Percentiles rank a stretch among this genome's conserved stretches.
phyloP scores from a whole-genome alignment of 2,113 vertebrate genomes.

The Ciconia boyciana region DNA sequence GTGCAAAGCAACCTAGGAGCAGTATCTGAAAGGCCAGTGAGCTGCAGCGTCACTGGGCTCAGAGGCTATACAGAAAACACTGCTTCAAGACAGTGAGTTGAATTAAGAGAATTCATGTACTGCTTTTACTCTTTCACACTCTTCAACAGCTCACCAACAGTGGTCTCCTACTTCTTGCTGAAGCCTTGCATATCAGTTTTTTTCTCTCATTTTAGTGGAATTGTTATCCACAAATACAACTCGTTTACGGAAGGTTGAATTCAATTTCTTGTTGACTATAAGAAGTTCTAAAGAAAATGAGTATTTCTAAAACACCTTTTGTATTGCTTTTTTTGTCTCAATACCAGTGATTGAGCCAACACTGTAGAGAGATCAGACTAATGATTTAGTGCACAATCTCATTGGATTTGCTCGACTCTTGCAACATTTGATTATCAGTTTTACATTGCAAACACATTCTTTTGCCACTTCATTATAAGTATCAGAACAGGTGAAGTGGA shows the following conservation, averaged over 20 bases:
- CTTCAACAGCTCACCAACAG: neutral
- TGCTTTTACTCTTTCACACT: neutral
- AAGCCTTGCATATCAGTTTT: neutral
- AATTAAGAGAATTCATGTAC: neutral
- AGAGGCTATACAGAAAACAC: neutral
- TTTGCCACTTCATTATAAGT: neutral
- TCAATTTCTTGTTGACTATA: neutral
- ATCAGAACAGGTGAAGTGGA: neutral
- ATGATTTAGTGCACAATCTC: neutral
- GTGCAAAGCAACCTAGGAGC: neutral
- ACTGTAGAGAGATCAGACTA: neutral
- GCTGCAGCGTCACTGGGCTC: neutral
- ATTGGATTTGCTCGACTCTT: neutral
- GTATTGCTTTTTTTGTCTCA: neutral
- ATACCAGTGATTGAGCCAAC: neutral
- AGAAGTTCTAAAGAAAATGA: neutral
- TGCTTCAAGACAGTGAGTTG: neutral
- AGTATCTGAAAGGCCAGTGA: neutral
- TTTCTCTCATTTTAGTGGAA: neutral
- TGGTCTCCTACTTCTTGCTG: neutral
- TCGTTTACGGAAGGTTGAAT: neutral
- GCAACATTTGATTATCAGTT: neutral
- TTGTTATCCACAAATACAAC: neutral
- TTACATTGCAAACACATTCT: neutral
- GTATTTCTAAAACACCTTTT: neutral